Evolutionary conservation across 1,140 invertebrate genomes (phyloP).

Genomic region (Colletes gigas): DNA sequence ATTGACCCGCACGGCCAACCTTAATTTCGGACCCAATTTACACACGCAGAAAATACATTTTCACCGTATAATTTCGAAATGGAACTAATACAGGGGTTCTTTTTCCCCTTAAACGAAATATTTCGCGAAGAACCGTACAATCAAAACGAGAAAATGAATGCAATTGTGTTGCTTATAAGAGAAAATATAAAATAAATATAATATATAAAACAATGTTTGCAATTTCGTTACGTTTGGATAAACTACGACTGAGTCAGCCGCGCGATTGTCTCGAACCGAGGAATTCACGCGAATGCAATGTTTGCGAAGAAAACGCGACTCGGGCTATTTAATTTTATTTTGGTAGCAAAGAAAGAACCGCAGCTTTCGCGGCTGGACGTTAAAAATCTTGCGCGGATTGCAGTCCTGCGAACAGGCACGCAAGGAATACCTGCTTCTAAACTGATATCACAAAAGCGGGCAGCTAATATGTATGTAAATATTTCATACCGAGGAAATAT

Average conservation of each 20-base stretch:
- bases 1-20: conserved; percentile 21
- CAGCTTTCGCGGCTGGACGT: neutral
- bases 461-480: conserved; percentile 22
- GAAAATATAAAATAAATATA: too few species aligned
- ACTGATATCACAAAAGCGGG: neutral
- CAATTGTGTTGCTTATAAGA: too few species aligned
- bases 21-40: conserved; percentile 26
- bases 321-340: neutral
- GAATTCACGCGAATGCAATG: neutral
- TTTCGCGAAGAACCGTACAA: too few species aligned
- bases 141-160: too few species aligned
- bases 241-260: too few species aligned
- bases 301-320: neutral
- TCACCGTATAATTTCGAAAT: neutral
- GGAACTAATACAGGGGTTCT: neutral
- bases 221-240: too few species aligned
- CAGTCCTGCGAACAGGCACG: neutral
- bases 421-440: neutral
- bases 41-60: neutral
- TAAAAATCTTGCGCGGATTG: conserved; percentile 3
- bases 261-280: neutral
- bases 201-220: too few species aligned
- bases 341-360: neutral
- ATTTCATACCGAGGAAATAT: conserved; percentile 8
- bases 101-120: neutral